A percentile compares a stretch with the other conserved stretches of the same genome.
phyloP scores from a whole-genome alignment of 2,888 invertebrate genomes.

The Plagodis pulveraria region DNA sequence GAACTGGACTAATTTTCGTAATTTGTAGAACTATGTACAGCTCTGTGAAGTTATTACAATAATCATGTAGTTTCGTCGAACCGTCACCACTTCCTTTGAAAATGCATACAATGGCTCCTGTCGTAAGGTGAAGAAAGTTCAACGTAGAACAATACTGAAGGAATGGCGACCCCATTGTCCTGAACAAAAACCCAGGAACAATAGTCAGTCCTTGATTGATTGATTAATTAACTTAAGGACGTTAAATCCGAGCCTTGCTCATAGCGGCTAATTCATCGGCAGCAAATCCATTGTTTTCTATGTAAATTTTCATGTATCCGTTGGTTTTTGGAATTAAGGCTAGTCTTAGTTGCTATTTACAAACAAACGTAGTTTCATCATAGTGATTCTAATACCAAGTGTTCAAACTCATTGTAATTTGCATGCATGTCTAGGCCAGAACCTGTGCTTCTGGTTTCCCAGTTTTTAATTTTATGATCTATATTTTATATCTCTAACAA shows the following conservation, averaged over 20 bases:
- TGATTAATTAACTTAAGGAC: slow-evolving; percentile 54
- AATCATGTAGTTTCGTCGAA: slow-evolving; percentile 20
- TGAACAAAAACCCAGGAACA: slow-evolving; percentile 59
- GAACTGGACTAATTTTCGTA: too few species aligned
- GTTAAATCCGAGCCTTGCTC: slow-evolving; percentile 20
- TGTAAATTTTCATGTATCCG: not conserved
- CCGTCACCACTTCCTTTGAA: slow-evolving; percentile 22
- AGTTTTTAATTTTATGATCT: too few species aligned
- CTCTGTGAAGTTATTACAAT: slow-evolving; percentile 8
- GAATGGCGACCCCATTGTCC: slow-evolving; percentile 55
- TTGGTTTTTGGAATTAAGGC: not conserved
- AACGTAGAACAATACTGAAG: slow-evolving; percentile 44
- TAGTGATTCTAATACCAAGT: too few species aligned
- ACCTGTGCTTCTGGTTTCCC: too few species aligned
- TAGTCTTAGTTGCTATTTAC: too few species aligned
- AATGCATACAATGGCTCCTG: slow-evolving; percentile 43
- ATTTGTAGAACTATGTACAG: too few species aligned
- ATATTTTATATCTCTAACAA: too few species aligned
- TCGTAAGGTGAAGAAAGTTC: slow-evolving; percentile 58
- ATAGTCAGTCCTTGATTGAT: slow-evolving; percentile 53
- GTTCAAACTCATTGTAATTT: too few species aligned
- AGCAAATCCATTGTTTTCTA: not conserved
- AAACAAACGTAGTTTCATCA: too few species aligned
- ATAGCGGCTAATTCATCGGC: slow-evolving; percentile 12
- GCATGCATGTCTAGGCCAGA: too few species aligned